Evolutionary conservation across 2,113 vertebrate genomes (phyloP).

Genomic region (Podarcis cretensis): DNA sequence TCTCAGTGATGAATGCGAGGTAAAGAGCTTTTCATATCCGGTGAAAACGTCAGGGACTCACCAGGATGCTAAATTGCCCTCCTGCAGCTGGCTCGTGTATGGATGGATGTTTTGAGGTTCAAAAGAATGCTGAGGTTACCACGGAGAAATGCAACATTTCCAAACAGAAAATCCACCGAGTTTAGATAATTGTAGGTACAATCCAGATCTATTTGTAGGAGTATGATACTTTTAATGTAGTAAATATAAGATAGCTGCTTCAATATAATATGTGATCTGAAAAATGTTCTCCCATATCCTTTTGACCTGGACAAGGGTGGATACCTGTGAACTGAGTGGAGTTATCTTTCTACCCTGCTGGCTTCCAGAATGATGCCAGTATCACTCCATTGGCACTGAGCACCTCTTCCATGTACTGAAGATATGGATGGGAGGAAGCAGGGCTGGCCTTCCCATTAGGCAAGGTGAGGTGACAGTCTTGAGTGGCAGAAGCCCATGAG

Average conservation of each 20-base stretch:
- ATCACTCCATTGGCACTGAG: too few species aligned
- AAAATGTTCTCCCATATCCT: too few species aligned
- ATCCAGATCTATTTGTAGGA: neutral
- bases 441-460: too few species aligned
- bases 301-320: too few species aligned
- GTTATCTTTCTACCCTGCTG: too few species aligned
- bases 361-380: too few species aligned
- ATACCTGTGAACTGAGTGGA: too few species aligned
- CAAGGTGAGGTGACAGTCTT: too few species aligned
- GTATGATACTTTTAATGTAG: neutral
- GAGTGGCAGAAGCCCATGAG: too few species aligned
- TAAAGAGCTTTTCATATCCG: slow-evolving; percentile 44
- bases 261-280: neutral
- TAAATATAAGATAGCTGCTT: neutral
- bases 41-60: slow-evolving; percentile 31
- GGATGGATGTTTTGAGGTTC: slow-evolving; percentile 43
- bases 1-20: slow-evolving; percentile 54
- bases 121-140: slow-evolving; percentile 41
- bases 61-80: slow-evolving; percentile 53
- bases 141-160: slow-evolving; percentile 37
- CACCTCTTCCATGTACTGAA: too few species aligned
- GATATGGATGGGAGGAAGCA: too few species aligned
- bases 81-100: slow-evolving; percentile 9
- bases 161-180: neutral
- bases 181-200: neutral